phyloP scores from a whole-genome alignment of 2,113 vertebrate species.

The Heterotilapia buettikoferi region DNA sequence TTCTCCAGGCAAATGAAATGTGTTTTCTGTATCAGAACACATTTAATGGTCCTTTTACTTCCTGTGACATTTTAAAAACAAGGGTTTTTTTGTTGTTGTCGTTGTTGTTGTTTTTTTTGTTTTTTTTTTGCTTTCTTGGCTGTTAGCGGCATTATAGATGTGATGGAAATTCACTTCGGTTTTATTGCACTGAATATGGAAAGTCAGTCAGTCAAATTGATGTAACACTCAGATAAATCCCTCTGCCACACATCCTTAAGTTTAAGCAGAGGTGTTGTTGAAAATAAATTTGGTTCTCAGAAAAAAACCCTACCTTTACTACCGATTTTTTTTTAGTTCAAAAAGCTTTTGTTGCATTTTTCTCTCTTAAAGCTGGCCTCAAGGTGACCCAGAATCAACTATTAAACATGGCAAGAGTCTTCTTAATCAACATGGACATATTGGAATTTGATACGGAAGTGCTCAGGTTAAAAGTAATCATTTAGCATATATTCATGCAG shows the following conservation, averaged over 20 bases:
- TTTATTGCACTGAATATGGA: not conserved
- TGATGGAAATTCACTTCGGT: not conserved
- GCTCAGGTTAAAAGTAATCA: conserved; percentile 5
- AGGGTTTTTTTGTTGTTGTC: not conserved
- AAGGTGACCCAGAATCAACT: not conserved
- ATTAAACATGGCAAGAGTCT: not conserved
- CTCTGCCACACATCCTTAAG: not conserved
- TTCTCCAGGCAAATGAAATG: not conserved
- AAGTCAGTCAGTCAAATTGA: conserved; percentile 21
- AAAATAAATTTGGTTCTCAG: not conserved
- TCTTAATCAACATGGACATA: not conserved
- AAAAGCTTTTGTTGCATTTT: not conserved
- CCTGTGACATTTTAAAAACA: not conserved
- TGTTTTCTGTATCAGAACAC: not conserved
- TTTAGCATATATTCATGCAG: not conserved
- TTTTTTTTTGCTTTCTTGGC: not conserved
- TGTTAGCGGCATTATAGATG: not conserved
- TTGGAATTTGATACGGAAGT: not conserved
- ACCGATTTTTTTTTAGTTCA: not conserved
- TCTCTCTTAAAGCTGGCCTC: not conserved
- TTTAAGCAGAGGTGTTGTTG: not conserved
- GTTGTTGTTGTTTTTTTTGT: not conserved
- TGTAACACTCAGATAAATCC: not conserved
- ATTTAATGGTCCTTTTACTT: not conserved
- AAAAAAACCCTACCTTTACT: not conserved